Percentiles rank a stretch among this genome's conserved stretches.
Conservation (phyloP, 2,888 invertebrate species). For the Drosophila borealis region DNA sequence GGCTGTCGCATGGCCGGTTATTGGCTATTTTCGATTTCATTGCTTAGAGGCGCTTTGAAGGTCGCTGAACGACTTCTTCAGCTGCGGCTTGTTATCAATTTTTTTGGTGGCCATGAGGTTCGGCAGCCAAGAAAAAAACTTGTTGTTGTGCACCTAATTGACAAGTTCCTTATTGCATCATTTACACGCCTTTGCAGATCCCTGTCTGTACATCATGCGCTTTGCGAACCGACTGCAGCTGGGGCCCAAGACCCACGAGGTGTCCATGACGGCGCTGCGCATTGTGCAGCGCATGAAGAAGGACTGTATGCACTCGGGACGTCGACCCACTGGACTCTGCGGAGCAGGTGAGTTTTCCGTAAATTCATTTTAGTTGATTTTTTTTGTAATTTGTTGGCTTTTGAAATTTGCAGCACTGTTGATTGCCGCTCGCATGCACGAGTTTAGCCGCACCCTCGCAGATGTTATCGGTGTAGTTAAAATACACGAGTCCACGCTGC, state of each 20-base stretch:
- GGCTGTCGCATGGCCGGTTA: constrained; percentile 49
- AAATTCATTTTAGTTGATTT: not conserved
- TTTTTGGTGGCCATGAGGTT: constrained; percentile 34
- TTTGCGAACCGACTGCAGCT: constrained; percentile 97
- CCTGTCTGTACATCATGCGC: constrained; percentile 96
- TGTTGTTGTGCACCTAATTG: constrained; percentile 14
- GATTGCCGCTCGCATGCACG: constrained; percentile 96
- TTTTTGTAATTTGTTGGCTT: no score
- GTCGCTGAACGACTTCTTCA: constrained; percentile 76
- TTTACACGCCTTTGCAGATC: constrained; percentile 88
- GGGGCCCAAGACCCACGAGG: constrained; percentile 96
- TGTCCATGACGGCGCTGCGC: constrained; percentile 96
- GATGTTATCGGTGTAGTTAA: constrained; percentile 98
- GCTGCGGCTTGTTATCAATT: constrained; percentile 32
- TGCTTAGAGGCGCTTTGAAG: constrained; percentile 67
- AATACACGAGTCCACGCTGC: constrained; percentile 96
- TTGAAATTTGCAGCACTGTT: constrained; percentile 89
- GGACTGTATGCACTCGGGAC: constrained; percentile 98
- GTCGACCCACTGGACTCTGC: constrained; percentile 98
- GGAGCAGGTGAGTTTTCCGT: constrained; percentile 92
- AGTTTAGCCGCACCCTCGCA: constrained; percentile 93
- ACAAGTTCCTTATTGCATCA: constrained; percentile 40
- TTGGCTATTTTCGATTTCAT: constrained; percentile 71
- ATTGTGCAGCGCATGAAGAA: constrained; percentile 98
- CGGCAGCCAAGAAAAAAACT: not conserved